These are phyloP conservation scores for Pterostichus niger DNA, from an alignment of 2,888 invertebrate genomes.

Conservation along the genomic window DNA sequence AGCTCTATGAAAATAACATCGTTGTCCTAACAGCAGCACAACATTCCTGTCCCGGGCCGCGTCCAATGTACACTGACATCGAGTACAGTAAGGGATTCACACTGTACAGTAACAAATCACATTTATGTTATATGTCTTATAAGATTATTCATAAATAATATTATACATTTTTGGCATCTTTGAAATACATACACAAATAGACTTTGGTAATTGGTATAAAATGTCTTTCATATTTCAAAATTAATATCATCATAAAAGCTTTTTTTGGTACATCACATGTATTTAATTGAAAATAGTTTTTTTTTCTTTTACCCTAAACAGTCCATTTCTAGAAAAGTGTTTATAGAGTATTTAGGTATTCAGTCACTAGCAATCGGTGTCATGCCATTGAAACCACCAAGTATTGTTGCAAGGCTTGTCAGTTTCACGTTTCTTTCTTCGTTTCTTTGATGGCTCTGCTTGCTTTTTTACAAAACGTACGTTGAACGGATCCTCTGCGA, in stretches of 20 bases:
- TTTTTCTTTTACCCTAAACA: constrained; percentile 67
- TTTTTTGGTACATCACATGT: constrained; percentile 77
- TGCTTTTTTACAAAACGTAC: constrained; percentile 93
- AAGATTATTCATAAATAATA: constrained; percentile 77
- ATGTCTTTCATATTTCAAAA: constrained; percentile 73
- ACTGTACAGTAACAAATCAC: constrained; percentile 67
- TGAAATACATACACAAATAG: constrained; percentile 83
- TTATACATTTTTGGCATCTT: constrained; percentile 81
- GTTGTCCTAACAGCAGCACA: constrained; percentile 64
- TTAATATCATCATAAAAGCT: constrained; percentile 70
- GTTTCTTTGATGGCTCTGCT: constrained; percentile 84
- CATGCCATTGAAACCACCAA: constrained; percentile 78
- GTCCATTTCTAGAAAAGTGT: constrained; percentile 67
- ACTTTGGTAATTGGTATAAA: constrained; percentile 82
- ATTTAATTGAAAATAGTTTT: constrained; percentile 77
- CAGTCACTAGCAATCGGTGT: constrained; percentile 74
- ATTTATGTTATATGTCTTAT: constrained; percentile 70
- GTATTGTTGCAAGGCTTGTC: constrained; percentile 72
- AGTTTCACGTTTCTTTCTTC: constrained; percentile 84
- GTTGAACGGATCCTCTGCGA: constrained; percentile 97
- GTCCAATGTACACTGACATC: constrained; percentile 49
- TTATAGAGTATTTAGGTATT: constrained; percentile 68
- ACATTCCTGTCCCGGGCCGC: constrained; percentile 14
- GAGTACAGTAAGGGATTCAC: constrained; percentile 51
- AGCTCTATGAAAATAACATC: constrained; percentile 63